Base-by-base conservation (phyloP, 2,113 vertebrate species). In the Buteo buteo region DNA sequence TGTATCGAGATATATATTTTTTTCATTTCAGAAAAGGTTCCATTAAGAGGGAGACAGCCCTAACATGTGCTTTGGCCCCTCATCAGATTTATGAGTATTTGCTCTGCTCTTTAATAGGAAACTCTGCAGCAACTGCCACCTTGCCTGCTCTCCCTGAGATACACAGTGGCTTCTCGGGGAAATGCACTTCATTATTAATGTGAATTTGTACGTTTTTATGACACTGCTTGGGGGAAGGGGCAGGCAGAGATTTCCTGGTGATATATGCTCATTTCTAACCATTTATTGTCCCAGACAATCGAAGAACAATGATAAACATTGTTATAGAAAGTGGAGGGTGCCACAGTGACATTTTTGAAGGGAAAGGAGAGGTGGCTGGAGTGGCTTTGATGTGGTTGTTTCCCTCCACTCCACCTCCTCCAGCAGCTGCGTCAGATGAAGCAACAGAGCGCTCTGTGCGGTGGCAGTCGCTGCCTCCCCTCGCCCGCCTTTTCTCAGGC, bases 101-200 rank as follows among this genome's bases (percentile, higher is more conserved):
- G 92, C 86, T 96, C 91, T 95, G 87, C 94, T 96, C 86, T 95
- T 94, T 96, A 93, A 96, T 96, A 94, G 94, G 94, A 91, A 95
- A 95, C 92, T 96, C 92, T 94, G 95, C 95, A 94, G 95, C 90
- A 95, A 95, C 88, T 74, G 93, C 96, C 97, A 94, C 94, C 93
- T 96, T 93, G 77, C 92, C 71, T 94, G 95, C 94, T 97, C 94
- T 96, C 91, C 94, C 92, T 44, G 96, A 97, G 97, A 97, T 93
- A 91, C 93, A 94, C 92, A 97, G 91, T 96, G 66, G 96, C 96
- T 97, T 95, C 93, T 96, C 62, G 32, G 96, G 93, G 96, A 96
- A 97, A 96, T 94, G 94, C 94, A 92, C 96, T 97, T 97, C 92
- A 96, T 97, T 96, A 97, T 97, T 97, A 96, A 95, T 96, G 93